Evolutionary conservation across 1,140 invertebrate species (phyloP).

Genomic region (Hydropsyche tenuis): DNA sequence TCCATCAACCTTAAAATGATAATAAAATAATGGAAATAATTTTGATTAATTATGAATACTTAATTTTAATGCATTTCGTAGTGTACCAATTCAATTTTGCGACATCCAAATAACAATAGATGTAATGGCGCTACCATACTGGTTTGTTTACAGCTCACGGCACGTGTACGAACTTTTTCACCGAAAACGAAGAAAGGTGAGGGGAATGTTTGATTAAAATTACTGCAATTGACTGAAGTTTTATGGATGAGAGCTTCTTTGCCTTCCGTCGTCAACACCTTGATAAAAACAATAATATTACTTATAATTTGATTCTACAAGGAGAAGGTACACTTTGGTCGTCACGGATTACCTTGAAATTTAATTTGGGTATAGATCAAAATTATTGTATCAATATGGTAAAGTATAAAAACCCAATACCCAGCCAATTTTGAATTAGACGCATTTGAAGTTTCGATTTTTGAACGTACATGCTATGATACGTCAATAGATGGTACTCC

Average conservation of each 20-base stretch:
- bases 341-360: too few species aligned
- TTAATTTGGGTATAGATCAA: too few species aligned
- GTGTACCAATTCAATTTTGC: constrained; percentile 79
- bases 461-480: too few species aligned
- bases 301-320: background rate
- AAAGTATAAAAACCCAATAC: too few species aligned
- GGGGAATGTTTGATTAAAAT: constrained; percentile 82
- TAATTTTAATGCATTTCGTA: background rate
- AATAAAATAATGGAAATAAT: background rate
- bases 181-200: constrained; percentile 98
- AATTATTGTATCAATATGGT: too few species aligned
- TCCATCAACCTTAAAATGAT: constrained; percentile 63
- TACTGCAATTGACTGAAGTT: constrained; percentile 94
- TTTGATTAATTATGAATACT: background rate
- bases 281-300: constrained; percentile 35
- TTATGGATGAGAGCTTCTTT: constrained; percentile 95
- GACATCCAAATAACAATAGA: constrained; percentile 87
- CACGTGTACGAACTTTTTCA: constrained; percentile 95
- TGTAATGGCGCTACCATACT: constrained; percentile 96
- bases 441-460: too few species aligned
- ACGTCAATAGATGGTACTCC: too few species aligned
- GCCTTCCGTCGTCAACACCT: constrained; percentile 93
- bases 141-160: constrained; percentile 97
- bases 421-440: too few species aligned
- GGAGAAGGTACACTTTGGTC: background rate